Base-by-base conservation (phyloP, 2,113 vertebrate genomes). In the Paedocypris sp. region DNA sequence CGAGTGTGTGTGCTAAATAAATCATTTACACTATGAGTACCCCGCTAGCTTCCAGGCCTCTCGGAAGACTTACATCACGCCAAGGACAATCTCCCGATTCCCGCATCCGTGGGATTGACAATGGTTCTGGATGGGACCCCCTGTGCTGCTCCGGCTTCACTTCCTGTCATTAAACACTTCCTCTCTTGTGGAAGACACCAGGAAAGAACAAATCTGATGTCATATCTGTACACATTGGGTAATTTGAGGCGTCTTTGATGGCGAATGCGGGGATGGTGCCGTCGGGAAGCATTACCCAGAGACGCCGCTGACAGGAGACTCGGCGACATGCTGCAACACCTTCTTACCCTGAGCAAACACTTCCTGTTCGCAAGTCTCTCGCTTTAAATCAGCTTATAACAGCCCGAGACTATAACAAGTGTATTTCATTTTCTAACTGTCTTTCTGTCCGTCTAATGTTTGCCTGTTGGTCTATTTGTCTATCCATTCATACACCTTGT, bases 81-180 rank as follows among this genome's bases (percentile, higher is more conserved):
- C 52, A 38, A 39, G 51, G 42, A 42, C 43, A 25, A 29, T n/a
- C 18, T 35, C 49, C 18, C 39, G 15, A 41, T 28, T 39, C 39
- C 28, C 13, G 28, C 31, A 33, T 43, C 16, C 3, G 11, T 11
- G 12, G 52, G 66, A 68, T 41, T 62, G 66, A 57, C 66, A 62
- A 61, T 56, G 36, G 20, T 49, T 50, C 3, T n/a, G 35, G 53
- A 49, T 58, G 35, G 25, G n/a, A n/a, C 53, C 29, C 63, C 63
- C 63, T 42, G 63, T 31, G 54, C 53, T 5, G 18, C 20, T 23
- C 13, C 35, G 29, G 11, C 54, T 20, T 66, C n/a, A 54, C 38
- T 66, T 25, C 11, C 53, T 59, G 53, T 66, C 63, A 57, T 66
- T 50, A 59, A 66, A 66, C 45, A 50, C 45, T 59, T 66, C 63